A percentile compares a stretch with the other conserved stretches of the same genome.
Evolutionary conservation across 2,797 vertebrate genomes (phyloP).

Genomic region (Aratinga solstitialis): DNA sequence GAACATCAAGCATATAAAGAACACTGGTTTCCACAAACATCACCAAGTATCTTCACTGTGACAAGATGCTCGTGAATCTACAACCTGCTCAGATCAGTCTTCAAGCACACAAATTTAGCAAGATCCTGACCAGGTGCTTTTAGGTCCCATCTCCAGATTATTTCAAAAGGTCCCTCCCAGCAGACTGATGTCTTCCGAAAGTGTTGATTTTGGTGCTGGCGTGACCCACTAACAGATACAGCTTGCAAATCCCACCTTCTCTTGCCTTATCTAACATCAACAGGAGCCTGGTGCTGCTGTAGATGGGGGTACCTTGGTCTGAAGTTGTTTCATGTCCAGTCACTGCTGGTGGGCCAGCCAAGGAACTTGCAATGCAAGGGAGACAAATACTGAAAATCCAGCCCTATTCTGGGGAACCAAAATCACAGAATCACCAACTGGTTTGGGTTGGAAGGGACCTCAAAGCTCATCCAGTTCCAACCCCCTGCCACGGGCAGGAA

Average conservation of each 20-base stretch:
- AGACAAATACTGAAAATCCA: background rate
- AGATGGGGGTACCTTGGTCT: background rate
- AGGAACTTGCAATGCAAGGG: background rate
- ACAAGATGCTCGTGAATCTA: background rate
- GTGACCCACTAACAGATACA: background rate
- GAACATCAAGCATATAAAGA: background rate
- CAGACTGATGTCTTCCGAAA: background rate
- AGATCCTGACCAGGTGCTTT: background rate
- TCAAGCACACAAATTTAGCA: background rate
- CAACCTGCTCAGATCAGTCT: background rate
- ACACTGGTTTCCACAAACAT: background rate
- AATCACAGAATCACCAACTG: background rate
- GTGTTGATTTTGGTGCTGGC: background rate
- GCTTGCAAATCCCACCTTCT: background rate
- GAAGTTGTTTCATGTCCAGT: background rate
- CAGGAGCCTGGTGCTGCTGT: background rate
- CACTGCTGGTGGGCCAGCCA: background rate
- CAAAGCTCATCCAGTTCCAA: background rate
- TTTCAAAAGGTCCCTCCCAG: background rate
- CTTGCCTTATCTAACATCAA: background rate
- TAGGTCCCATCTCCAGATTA: background rate
- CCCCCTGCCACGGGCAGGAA: background rate
- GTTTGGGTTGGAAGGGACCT: background rate
- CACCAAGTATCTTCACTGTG: background rate
- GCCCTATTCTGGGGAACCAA: background rate